A percentile compares a stretch with the other conserved stretches of the same genome.
These are phyloP conservation scores for Tachina fera DNA, from an alignment of 2,888 invertebrate species.

Conservation along the genomic window DNA sequence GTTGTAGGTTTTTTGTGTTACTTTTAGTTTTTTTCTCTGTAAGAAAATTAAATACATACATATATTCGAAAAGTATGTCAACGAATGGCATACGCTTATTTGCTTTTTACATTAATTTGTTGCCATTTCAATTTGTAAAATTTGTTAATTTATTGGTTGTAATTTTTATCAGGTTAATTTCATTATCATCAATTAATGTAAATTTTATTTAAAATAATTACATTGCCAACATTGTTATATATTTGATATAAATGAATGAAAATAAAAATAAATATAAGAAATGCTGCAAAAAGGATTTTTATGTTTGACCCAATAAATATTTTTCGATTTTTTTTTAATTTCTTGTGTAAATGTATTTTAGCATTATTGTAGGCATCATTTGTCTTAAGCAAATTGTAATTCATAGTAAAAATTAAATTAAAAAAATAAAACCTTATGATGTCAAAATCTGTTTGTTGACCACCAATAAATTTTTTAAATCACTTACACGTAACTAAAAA, in stretches of 20 bases:
- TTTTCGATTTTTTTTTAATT: neutral
- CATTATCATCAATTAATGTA: conserved; percentile 14
- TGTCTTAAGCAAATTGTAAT: neutral
- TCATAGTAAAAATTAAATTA: conserved; percentile 14
- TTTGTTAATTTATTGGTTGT: neutral
- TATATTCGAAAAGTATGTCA: conserved; percentile 43
- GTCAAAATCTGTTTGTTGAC: neutral
- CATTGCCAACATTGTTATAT: neutral
- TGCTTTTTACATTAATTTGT: neutral
- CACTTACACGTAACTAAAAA: neutral
- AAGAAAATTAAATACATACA: conserved; percentile 39
- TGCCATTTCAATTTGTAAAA: neutral
- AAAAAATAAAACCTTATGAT: neutral
- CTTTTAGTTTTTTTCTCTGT: neutral
- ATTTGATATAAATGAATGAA: neutral
- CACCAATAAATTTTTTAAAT: neutral
- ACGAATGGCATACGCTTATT: neutral
- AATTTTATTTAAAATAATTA: neutral
- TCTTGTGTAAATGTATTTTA: neutral
- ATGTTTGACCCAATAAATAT: conserved; percentile 47
- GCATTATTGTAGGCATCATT: neutral
- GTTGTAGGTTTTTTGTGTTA: conserved; percentile 14
- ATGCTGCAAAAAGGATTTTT: conserved; percentile 56
- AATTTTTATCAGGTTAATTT: conserved; percentile 42
- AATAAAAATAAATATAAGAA: neutral